Conservation (phyloP, 1,140 invertebrate genomes). For the Drosophila busckii region DNA sequence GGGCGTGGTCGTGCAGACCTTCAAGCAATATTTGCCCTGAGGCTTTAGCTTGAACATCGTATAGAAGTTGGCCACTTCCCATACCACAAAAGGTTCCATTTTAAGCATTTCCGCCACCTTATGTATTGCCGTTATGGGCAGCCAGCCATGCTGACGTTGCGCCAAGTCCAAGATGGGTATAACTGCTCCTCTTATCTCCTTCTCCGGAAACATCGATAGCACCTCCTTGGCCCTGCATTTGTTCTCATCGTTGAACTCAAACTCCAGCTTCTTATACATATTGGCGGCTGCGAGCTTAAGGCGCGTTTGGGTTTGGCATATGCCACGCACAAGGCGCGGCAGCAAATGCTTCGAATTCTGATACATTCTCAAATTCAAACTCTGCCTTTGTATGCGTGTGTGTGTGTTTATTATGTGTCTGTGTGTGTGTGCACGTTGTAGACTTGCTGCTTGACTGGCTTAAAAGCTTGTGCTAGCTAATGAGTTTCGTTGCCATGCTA, state of each 20-base stretch:
- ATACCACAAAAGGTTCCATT: slow-evolving; percentile 39
- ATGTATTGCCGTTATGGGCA: slow-evolving; percentile 40
- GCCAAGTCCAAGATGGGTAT: slow-evolving; percentile 49
- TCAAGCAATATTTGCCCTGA: slow-evolving; percentile 25
- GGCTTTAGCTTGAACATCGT: slow-evolving; percentile 29
- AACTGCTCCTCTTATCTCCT: slow-evolving; percentile 31
- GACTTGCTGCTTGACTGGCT: too few species aligned
- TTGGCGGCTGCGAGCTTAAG: not conserved
- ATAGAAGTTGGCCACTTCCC: slow-evolving; percentile 39
- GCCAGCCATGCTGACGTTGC: slow-evolving; percentile 51
- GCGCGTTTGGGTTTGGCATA: not conserved
- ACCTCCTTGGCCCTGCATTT: slow-evolving; percentile 8
- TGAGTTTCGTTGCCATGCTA: too few species aligned
- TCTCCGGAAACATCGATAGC: slow-evolving; percentile 16
- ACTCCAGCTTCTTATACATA: slow-evolving; percentile 32
- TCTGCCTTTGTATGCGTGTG: not conserved
- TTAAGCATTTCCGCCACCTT: slow-evolving; percentile 30
- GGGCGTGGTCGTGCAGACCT: slow-evolving; percentile 37
- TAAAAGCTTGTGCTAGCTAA: too few species aligned
- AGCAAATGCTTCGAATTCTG: not conserved
- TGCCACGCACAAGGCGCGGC: not conserved
- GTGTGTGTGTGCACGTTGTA: not conserved
- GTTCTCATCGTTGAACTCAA: slow-evolving; percentile 33
- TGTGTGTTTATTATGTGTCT: not conserved
- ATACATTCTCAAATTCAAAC: slow-evolving; percentile 9